phyloP scores from a whole-genome alignment of 1,140 invertebrate genomes.

The Camponotus floridanus region DNA sequence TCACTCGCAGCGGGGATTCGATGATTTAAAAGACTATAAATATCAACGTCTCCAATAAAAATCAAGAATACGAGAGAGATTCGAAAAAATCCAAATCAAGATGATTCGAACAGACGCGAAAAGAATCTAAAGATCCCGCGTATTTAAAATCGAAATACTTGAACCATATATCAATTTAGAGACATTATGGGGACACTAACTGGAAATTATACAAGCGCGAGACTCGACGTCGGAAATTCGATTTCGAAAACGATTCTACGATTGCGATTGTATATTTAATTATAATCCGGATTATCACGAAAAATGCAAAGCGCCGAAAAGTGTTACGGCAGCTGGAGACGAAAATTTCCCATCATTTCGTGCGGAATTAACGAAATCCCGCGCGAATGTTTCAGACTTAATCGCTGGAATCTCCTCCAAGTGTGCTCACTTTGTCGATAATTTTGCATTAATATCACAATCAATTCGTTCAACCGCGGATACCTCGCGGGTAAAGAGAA shows the following conservation, averaged over 20 bases:
- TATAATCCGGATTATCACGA: not conserved
- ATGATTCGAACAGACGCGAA: not conserved
- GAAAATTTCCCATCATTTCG: not conserved
- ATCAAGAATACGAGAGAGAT: not conserved
- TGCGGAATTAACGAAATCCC: slow-evolving; percentile 19
- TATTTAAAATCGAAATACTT: not conserved
- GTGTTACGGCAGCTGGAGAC: not conserved
- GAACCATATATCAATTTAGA: not conserved
- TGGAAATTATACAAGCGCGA: not conserved
- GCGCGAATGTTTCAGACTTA: not conserved
- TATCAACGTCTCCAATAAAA: slow-evolving; percentile 3
- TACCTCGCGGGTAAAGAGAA: not conserved
- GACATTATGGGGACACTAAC: not conserved
- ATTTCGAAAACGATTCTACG: not conserved
- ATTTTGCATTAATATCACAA: slow-evolving; percentile 53
- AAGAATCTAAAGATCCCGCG: not conserved
- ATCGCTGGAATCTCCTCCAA: slow-evolving; percentile 10
- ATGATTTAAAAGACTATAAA: slow-evolving; percentile 14
- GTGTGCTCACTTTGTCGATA: slow-evolving; percentile 27
- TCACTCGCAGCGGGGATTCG: not conserved
- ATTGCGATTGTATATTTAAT: not conserved
- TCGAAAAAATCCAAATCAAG: slow-evolving; percentile 8
- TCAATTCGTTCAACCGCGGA: slow-evolving; percentile 15
- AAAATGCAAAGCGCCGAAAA: not conserved
- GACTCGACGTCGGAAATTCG: not conserved